Evolutionary conservation across 1,140 invertebrate species (phyloP).

Genomic region (Bombus balteatus): DNA sequence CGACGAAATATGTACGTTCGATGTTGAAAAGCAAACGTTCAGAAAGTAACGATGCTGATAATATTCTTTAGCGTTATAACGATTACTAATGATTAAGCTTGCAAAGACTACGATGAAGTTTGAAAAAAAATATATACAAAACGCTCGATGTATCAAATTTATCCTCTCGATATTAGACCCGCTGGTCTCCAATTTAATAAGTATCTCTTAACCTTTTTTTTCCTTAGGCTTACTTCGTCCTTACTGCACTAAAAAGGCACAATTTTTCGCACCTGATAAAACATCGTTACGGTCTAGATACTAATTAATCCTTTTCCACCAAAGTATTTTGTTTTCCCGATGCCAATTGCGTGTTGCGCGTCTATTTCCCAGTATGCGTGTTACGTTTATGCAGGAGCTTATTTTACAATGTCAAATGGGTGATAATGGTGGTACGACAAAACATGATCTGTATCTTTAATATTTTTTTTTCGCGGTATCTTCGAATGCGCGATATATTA

Average conservation of each 20-base stretch:
- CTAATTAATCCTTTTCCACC: slow-evolving; percentile 64
- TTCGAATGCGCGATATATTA: slow-evolving; percentile 72
- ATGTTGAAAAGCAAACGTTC: slow-evolving; percentile 17
- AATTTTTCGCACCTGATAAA: slow-evolving; percentile 82
- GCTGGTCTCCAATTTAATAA: slow-evolving; percentile 68
- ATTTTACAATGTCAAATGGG: slow-evolving; percentile 73
- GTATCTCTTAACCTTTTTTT: slow-evolving; percentile 66
- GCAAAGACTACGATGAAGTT: slow-evolving; percentile 54
- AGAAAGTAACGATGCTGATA: slow-evolving; percentile 40
- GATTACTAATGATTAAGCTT: slow-evolving; percentile 50
- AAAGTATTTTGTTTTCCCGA: slow-evolving; percentile 36
- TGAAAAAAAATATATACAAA: slow-evolving; percentile 58
- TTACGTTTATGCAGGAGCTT: slow-evolving; percentile 63
- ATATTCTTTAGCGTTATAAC: slow-evolving; percentile 40
- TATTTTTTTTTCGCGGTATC: slow-evolving; percentile 56
- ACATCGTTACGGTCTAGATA: slow-evolving; percentile 74
- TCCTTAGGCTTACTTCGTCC: slow-evolving; percentile 79
- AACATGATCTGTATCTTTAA: slow-evolving; percentile 63
- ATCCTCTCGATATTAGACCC: slow-evolving; percentile 62
- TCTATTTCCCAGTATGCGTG: slow-evolving; percentile 48
- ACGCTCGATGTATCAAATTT: slow-evolving; percentile 55
- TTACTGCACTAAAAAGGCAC: slow-evolving; percentile 83
- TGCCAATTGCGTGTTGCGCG: slow-evolving; percentile 60
- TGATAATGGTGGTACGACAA: slow-evolving; percentile 72
- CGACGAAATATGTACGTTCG: slow-evolving; percentile 6